Evolutionary conservation across 2,888 invertebrate species (phyloP).

Genomic region (Lepidochitona cinerea): DNA sequence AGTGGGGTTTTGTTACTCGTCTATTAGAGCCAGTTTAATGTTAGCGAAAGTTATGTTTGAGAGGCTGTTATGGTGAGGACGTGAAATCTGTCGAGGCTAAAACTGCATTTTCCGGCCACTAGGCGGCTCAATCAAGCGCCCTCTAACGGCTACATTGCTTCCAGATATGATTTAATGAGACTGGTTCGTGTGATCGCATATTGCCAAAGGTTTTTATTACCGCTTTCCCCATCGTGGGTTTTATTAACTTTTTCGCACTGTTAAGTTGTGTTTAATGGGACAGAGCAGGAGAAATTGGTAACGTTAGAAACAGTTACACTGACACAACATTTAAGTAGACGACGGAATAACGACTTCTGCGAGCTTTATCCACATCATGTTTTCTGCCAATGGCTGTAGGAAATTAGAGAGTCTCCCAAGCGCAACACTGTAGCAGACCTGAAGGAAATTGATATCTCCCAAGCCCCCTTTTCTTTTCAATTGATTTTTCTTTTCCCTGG

Average conservation of each 20-base stretch:
- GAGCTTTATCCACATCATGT: background rate
- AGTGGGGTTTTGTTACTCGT: background rate
- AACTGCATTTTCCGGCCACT: slow-evolving; percentile 2
- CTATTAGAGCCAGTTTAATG: background rate
- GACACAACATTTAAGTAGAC: background rate
- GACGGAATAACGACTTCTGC: background rate
- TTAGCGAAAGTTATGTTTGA: background rate
- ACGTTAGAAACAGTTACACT: background rate
- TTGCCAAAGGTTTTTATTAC: background rate
- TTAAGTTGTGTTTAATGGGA: slow-evolving; percentile 4
- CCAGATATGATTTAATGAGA: slow-evolving; percentile 6
- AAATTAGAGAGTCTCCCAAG: background rate
- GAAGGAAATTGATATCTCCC: slow-evolving; percentile 7
- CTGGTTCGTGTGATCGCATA: background rate
- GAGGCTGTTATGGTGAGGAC: background rate
- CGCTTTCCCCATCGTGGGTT: slow-evolving; percentile 1
- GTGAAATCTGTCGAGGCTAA: slow-evolving; percentile 1
- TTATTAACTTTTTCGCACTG: slow-evolving; percentile 9
- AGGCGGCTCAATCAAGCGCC: background rate
- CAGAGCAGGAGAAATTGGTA: slow-evolving; percentile 6
- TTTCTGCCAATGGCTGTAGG: slow-evolving; percentile 1
- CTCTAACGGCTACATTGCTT: background rate
- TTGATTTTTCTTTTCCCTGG: background rate
- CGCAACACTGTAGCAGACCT: background rate
- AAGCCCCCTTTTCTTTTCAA: background rate